Base-by-base conservation (phyloP, 2,113 vertebrate genomes). In the Pavo muticus region DNA sequence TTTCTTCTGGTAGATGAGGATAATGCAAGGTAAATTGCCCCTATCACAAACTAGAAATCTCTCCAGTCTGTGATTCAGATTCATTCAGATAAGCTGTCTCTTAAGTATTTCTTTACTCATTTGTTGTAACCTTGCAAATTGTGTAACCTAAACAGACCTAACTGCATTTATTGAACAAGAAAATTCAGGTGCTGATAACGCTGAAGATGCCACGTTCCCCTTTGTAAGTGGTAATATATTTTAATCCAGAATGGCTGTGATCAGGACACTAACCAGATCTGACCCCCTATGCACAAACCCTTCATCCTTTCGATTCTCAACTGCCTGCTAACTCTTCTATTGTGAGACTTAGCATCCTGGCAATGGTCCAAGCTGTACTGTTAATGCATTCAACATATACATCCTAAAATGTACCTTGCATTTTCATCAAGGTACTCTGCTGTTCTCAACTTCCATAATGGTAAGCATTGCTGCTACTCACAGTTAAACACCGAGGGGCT, bases 211-310 rank as follows among this genome's bases (percentile, higher is more conserved):
- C n/a, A 50, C 50, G 63, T 72, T 50, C 18, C 24, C 52, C 14
- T 71, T 81, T 68, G 19, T 8, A 54, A 40, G n/a, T 23, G 54
- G 20, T 59, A 30, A 3, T 27, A 21, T 32, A 50, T 39, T 90
- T 80, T 45, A 2, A 54, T 87, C 7, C 27, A 69, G 27, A 74
- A 47, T 3, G 7, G 2, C 14, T 75, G 15, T 59, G 44, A 59
- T 47, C 32, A 44, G 60, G 84, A 75, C 37, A 39, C 16, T 64
- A 88, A 69, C 4, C 25, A 85, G 48, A 69, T 44, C 39, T 63
- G 32, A 87, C 30, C 3, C 27, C 5, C 29, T 6, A 12, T 0
- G 1, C 27, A 47, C 29, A 15, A 84, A 32, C 15, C 2, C 0
- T 47, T 81, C n/a, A 45, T 56, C 57, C 44, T 75, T 39, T 37